Percentiles rank a stretch among this genome's conserved stretches.
Conservation (phyloP, 2,113 vertebrate genomes). For the Laterallus jamaicensis region DNA sequence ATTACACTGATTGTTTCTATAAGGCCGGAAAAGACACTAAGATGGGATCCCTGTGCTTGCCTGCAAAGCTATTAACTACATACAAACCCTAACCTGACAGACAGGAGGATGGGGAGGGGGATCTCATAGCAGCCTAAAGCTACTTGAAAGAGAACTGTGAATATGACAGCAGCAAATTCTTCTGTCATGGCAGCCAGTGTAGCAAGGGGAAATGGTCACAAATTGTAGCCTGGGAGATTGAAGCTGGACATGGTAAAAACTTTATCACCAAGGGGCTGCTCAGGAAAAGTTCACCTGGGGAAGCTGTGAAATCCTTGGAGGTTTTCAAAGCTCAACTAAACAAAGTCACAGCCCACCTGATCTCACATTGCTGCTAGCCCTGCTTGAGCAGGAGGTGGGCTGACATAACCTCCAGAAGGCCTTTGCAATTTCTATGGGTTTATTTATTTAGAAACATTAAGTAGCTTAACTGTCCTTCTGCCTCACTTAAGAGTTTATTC, state of each 20-base stretch:
- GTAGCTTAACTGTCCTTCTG: background rate
- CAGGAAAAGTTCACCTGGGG: background rate
- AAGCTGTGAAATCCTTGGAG: background rate
- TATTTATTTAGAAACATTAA: background rate
- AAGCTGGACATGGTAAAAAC: background rate
- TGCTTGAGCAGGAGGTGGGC: background rate
- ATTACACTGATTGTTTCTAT: background rate
- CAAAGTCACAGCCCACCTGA: background rate
- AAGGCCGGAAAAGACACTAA: background rate
- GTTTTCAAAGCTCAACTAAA: background rate
- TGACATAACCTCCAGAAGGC: background rate
- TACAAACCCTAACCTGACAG: background rate
- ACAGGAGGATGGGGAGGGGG: background rate
- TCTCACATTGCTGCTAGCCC: background rate
- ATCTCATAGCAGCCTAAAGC: background rate
- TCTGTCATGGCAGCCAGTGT: background rate
- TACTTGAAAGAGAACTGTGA: background rate
- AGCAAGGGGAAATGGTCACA: background rate
- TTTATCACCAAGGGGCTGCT: background rate
- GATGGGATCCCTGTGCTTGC: background rate
- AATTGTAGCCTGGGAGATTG: background rate
- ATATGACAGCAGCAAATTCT: background rate
- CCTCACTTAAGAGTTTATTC: background rate
- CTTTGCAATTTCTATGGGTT: background rate
- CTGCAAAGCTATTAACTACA: background rate